phyloP scores from a whole-genome alignment of 2,797 vertebrate species.

The Novumbra hubbsi region DNA sequence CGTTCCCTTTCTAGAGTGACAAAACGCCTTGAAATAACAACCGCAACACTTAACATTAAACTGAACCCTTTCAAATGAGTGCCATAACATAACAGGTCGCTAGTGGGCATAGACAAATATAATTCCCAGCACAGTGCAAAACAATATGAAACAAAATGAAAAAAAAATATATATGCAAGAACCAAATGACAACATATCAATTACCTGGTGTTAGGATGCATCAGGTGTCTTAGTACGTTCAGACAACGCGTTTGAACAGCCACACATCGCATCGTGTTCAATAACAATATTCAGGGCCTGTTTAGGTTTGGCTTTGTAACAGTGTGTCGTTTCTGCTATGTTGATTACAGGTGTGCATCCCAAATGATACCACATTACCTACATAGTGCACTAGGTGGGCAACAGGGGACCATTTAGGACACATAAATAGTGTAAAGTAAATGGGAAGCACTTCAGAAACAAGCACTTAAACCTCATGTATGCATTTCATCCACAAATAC shows the following conservation, averaged over 20 bases:
- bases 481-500: slow-evolving; percentile 20
- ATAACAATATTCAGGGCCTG: slow-evolving; percentile 35
- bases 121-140: slow-evolving; percentile 35
- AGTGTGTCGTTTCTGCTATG: slow-evolving; percentile 62
- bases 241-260: slow-evolving; percentile 44
- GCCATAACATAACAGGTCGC: slow-evolving; percentile 30
- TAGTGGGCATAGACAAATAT: slow-evolving; percentile 15
- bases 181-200: slow-evolving; percentile 45
- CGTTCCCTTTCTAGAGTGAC: slow-evolving; percentile 46
- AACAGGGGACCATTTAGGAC: slow-evolving; percentile 16
- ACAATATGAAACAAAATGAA: slow-evolving; percentile 14
- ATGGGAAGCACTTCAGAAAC: slow-evolving; percentile 71
- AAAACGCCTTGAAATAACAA: slow-evolving; percentile 56
- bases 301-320: slow-evolving; percentile 41
- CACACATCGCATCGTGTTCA: slow-evolving; percentile 37
- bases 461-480: slow-evolving; percentile 33
- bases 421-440: slow-evolving; percentile 23
- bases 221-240: slow-evolving; percentile 33
- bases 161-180: slow-evolving; percentile 11
- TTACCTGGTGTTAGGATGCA: slow-evolving; percentile 51
- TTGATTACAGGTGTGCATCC: slow-evolving; percentile 18
- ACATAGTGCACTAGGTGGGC: background rate
- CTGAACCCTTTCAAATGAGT: background rate
- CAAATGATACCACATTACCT: background rate
- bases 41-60: slow-evolving; percentile 43